A percentile compares a stretch with the other conserved stretches of the same genome.
Conservation (phyloP, 2,888 invertebrate species). For the Euproctis similis region DNA sequence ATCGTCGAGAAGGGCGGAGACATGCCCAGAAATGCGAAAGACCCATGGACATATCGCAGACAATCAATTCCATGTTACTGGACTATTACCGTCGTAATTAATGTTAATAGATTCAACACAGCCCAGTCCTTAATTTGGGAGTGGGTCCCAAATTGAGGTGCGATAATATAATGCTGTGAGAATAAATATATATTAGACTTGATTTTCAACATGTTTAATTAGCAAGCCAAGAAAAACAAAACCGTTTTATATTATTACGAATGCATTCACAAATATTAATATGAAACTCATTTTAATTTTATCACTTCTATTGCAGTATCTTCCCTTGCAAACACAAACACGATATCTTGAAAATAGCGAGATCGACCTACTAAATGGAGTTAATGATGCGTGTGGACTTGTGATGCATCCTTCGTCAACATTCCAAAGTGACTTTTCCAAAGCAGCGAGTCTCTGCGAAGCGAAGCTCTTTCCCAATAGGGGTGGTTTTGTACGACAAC, state of each 20-base stretch:
- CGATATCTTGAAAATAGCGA: conserved; percentile 33
- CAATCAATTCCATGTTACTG: too few species aligned
- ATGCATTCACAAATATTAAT: conserved; percentile 4
- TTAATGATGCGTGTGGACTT: conserved; percentile 40
- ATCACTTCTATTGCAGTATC: conserved; percentile 33
- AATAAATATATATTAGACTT: too few species aligned
- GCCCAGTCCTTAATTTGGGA: not conserved
- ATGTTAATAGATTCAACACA: too few species aligned
- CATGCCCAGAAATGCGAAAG: too few species aligned
- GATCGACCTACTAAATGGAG: conserved; percentile 38
- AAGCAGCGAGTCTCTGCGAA: conserved; percentile 18
- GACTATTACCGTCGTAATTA: too few species aligned
- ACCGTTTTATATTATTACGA: conserved; percentile 7
- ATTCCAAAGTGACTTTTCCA: conserved; percentile 25
- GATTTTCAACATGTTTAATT: too few species aligned
- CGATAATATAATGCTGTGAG: too few species aligned
- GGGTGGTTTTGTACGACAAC: conserved; percentile 34
- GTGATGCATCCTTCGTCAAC: conserved; percentile 30
- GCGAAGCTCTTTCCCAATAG: conserved; percentile 21
- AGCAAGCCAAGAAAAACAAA: too few species aligned
- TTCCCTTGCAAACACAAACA: conserved; percentile 8
- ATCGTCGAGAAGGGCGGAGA: too few species aligned
- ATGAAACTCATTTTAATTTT: conserved; percentile 2
- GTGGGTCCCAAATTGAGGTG: too few species aligned
- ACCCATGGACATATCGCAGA: too few species aligned